Evolutionary conservation across 2,888 invertebrate genomes (phyloP).

Genomic region (Aspidiotus rigidus): DNA sequence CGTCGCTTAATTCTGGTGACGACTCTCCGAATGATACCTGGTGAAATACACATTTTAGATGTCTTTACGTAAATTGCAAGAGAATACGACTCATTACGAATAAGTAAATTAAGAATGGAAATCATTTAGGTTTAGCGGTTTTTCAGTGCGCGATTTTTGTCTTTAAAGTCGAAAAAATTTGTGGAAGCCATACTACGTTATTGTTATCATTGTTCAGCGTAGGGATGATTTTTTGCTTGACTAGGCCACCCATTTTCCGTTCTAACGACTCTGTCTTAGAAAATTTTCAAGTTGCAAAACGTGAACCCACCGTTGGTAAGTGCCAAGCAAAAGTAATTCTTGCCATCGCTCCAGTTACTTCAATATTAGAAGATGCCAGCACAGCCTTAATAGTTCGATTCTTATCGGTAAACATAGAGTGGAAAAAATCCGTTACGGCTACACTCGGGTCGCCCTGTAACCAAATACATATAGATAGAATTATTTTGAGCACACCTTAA

Average conservation of each 20-base stretch:
- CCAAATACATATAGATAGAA: neutral
- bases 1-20: conserved; percentile 20
- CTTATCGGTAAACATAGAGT: conserved; percentile 62
- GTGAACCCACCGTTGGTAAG: conserved; percentile 16
- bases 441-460: conserved; percentile 85
- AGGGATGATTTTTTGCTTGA: no score
- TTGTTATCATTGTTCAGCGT: no score
- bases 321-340: conserved; percentile 26
- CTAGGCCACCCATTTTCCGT: no score
- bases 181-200: no score
- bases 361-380: conserved; percentile 21
- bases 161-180: no score
- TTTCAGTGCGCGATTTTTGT: no score
- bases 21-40: conserved; percentile 22
- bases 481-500: neutral
- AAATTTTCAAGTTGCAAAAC: no score
- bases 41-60: neutral
- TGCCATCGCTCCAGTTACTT: conserved; percentile 23
- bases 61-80: no score
- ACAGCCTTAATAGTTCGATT: conserved; percentile 21
- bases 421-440: conserved; percentile 83
- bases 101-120: no score
- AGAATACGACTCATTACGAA: no score
- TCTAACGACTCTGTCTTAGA: no score
- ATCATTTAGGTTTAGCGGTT: no score